Evolutionary conservation across 2,113 vertebrate genomes (phyloP).

Genomic region (Nansenia antarctica): DNA sequence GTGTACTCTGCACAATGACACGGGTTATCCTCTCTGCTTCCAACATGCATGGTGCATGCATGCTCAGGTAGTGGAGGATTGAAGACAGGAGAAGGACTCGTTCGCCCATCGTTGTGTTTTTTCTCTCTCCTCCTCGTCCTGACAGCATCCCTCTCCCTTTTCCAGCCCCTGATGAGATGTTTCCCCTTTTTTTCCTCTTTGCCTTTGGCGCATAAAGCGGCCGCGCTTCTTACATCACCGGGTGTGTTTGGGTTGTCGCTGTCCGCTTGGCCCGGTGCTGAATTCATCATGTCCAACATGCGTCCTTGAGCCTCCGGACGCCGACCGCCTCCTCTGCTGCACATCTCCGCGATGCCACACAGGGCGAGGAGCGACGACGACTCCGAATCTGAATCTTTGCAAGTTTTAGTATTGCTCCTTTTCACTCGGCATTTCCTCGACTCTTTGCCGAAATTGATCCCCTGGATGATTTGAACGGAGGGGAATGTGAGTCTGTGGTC

Average conservation of each 20-base stretch:
- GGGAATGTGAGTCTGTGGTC: slow-evolving; percentile 88
- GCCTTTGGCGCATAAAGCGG: slow-evolving; percentile 83
- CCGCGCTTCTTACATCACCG: slow-evolving; percentile 55
- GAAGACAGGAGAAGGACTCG: slow-evolving; percentile 72
- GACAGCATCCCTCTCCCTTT: slow-evolving; percentile 87
- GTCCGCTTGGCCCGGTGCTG: slow-evolving; percentile 79
- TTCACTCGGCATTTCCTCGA: slow-evolving; percentile 92
- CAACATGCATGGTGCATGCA: slow-evolving; percentile 82
- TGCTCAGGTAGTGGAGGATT: slow-evolving; percentile 77
- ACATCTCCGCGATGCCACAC: slow-evolving; percentile 87
- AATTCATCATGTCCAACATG: slow-evolving; percentile 78
- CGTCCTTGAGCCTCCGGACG: slow-evolving; percentile 93
- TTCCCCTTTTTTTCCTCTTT: slow-evolving; percentile 90
- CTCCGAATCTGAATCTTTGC: slow-evolving; percentile 82
- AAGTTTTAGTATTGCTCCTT: slow-evolving; percentile 90
- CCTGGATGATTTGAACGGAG: slow-evolving; percentile 84
- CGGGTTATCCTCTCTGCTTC: slow-evolving; percentile 82
- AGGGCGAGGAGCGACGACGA: slow-evolving; percentile 82
- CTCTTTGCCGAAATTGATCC: slow-evolving; percentile 89
- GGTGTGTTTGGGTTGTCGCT: slow-evolving; percentile 71
- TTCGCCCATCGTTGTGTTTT: slow-evolving; percentile 82
- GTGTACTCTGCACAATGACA: slow-evolving; percentile 82
- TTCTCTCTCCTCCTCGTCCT: slow-evolving; percentile 82
- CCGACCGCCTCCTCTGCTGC: slow-evolving; percentile 83
- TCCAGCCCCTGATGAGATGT: slow-evolving; percentile 85